Evolutionary conservation across 2,797 vertebrate genomes (phyloP), one percentile per base, ranked within the genome.

Genomic region (Adelosebastes latens): DNA sequence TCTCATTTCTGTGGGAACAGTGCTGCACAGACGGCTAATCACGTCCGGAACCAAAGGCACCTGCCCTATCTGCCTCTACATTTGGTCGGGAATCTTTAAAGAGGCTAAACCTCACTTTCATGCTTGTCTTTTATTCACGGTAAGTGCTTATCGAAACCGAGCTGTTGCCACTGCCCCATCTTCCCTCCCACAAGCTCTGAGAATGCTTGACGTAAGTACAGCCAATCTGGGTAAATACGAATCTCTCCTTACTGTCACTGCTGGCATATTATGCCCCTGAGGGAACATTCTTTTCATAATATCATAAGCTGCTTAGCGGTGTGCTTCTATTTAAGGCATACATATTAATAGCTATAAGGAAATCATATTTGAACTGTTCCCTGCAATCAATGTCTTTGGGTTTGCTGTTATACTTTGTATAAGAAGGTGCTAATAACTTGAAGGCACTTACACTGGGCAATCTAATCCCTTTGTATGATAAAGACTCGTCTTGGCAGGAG

Each of bases 291-390:
- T 96, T 96, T 96, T 96, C 96, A 96, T 96, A 96, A 96, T 96
- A 96, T 96, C 96, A 96, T 97, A 97, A 97, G 96, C 96, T 96
- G 96, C 96, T 97, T 97, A 97, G 95, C 94, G 92, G 95, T 96
- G 96, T 96, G 96, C 96, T 96, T 96, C 96, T 97, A 96, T 97
- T 97, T 97, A 97, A 97, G 95, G 96, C 95, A 96, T 96, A 96
- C 96, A 96, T 96, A 96, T 96, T 97, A 97, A 96, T 97, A 96
- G 96, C 96, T 96, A 96, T 96, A 96, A 96, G 95, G 95, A 96
- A 97, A 96, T 96, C 96, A 96, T 96, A 96, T 96, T 96, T 95
- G 90, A 96, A 97, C 95, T 96, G 94, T 96, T 96, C 95, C 93
- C 92, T 95, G 95, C 95, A 96, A 96, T 96, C 96, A 96, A 92